Evolutionary conservation across 1,140 invertebrate genomes (phyloP), one percentile per base, ranked within the genome.

Genomic region (Lethrus apterus): DNA sequence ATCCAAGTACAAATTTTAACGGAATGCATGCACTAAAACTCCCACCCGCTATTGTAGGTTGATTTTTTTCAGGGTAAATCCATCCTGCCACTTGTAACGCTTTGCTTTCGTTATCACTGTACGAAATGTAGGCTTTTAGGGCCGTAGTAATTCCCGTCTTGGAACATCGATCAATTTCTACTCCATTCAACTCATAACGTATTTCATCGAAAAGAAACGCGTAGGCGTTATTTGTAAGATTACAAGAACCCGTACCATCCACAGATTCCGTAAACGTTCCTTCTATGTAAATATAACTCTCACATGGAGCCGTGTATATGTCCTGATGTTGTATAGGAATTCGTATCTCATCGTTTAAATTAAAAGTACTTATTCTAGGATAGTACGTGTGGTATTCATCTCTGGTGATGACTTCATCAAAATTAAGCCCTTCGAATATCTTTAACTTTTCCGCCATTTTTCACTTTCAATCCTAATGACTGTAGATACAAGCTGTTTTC

Each of bases 161-260:
- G 59, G 62, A 64, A 40, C 53, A 60, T 21, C 54, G 36, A 62
- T 74, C 67, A 42, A 72, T 65, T 56, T 66, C 66, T 3, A 66
- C 50, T 14, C 60, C 65, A 51, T 70, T 70, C 2, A 72, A 7
- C 56, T 70, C 65, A 51, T 68, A 71, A 26, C 66, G 54, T 13
- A 70, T 66, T 52, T 70, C 65, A 46, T 66, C 60, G 56, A 73
- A 71, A 3, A 71, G 46, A 59, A 62, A 61, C 14, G 59, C 51
- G 4, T 66, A 46, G 15, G 51, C 55, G 54, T 69, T 70, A 52
- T 68, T 69, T 8, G 54, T 52, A 19, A 70, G 47, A 23, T 41
- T 46, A 5, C 23, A 35, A 5, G 13, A 3, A 35, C 17, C 33
- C 4, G 33, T 35, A 35, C 13, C 13, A 35, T 13, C 18, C 10